Conservation (phyloP, 1,140 invertebrate genomes). For the Drepana arcuata region DNA sequence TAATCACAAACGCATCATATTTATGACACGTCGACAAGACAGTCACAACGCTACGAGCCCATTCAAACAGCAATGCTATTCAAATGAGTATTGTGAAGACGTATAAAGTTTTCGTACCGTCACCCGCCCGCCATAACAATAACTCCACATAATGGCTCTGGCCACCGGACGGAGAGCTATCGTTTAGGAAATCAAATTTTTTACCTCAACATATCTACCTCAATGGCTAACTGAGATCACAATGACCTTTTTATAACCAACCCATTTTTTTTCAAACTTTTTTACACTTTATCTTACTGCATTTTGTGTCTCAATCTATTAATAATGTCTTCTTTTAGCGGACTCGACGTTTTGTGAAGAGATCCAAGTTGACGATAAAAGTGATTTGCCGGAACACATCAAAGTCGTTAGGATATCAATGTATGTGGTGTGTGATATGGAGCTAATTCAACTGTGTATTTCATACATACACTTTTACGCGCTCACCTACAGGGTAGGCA, state of each 20-base stretch:
- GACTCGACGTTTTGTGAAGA: conserved; percentile 35
- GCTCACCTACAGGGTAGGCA: no score
- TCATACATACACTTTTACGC: no score
- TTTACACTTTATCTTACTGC: conserved; percentile 47
- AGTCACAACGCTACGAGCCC: no score
- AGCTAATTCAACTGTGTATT: no score
- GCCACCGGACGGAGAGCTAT: conserved; percentile 60
- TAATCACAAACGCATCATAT: no score
- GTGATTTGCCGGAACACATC: no score
- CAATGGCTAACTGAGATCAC: conserved; percentile 64
- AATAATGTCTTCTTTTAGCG: conserved; percentile 62
- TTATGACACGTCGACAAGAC: no score
- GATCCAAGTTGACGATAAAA: conserved; percentile 43
- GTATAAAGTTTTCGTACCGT: not conserved
- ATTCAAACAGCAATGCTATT: no score
- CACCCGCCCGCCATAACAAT: conserved; percentile 14
- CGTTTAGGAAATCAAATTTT: conserved; percentile 61
- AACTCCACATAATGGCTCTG: conserved; percentile 31
- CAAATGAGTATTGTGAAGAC: no score
- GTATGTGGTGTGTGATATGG: no score
- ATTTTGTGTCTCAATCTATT: conserved; percentile 69
- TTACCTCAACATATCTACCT: conserved; percentile 51
- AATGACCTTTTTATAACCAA: conserved; percentile 58
- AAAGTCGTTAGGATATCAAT: no score
- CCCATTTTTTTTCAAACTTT: conserved; percentile 39